phyloP scores from a whole-genome alignment of 2,113 vertebrate genomes.

The Scomber scombrus region DNA sequence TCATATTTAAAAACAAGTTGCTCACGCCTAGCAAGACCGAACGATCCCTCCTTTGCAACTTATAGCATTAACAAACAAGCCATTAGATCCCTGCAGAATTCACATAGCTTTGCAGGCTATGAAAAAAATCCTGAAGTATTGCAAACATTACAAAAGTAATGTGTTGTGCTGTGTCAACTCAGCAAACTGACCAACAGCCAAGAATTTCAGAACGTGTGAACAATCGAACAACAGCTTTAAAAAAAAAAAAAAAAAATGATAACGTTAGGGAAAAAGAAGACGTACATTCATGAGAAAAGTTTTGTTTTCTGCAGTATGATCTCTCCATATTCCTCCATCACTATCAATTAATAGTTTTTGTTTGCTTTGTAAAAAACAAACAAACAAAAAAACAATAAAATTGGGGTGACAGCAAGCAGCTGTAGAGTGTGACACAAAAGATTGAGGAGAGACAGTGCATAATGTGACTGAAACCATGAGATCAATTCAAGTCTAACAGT shows the following conservation, averaged over 20 bases:
- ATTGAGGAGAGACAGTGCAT: slow-evolving; percentile 66
- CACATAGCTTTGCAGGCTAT: not conserved
- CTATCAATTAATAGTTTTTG: slow-evolving; percentile 20
- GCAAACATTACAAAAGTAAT: slow-evolving; percentile 16
- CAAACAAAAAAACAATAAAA: not conserved
- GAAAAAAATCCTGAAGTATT: slow-evolving; percentile 2
- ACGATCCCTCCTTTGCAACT: not conserved
- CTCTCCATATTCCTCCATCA: not conserved
- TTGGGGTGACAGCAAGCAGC: slow-evolving; percentile 60
- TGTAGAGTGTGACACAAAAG: slow-evolving; percentile 70
- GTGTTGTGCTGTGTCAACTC: slow-evolving; percentile 8
- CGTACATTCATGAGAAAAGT: not conserved
- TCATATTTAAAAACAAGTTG: slow-evolving; percentile 13
- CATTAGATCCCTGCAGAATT: not conserved
- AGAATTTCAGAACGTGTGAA: slow-evolving; percentile 14
- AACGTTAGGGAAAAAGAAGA: not conserved
- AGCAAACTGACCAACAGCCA: not conserved
- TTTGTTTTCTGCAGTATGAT: not conserved
- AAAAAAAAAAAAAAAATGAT: not conserved
- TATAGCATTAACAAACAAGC: not conserved
- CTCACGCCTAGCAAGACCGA: not conserved
- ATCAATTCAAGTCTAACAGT: slow-evolving; percentile 74
- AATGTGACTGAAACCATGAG: slow-evolving; percentile 70
- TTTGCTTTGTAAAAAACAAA: slow-evolving; percentile 31
- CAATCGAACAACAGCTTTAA: not conserved